These are phyloP conservation scores for Drosophila parthenogenetica DNA, from an alignment of 2,888 invertebrate genomes.

Conservation along the genomic window DNA sequence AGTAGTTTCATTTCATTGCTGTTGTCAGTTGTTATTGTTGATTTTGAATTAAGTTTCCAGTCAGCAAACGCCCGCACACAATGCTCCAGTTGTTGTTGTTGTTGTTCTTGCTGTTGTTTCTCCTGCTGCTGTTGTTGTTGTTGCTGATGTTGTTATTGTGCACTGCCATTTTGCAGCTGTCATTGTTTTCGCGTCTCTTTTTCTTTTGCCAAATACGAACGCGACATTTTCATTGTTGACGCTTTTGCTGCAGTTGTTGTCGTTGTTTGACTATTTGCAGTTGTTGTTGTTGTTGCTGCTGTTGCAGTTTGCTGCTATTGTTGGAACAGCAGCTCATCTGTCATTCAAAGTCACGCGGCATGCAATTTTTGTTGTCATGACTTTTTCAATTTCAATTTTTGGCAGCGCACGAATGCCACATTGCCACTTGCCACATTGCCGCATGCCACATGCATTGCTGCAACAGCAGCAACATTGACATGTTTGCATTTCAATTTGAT, in stretches of 20 bases:
- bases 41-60: slow-evolving; percentile 76
- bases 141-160: slow-evolving; percentile 45
- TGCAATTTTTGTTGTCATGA: slow-evolving; percentile 74
- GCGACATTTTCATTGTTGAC: slow-evolving; percentile 77
- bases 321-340: slow-evolving; percentile 68
- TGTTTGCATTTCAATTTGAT: slow-evolving; percentile 79
- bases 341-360: slow-evolving; percentile 75
- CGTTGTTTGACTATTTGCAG: slow-evolving; percentile 4
- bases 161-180: slow-evolving; percentile 72
- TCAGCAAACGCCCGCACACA: slow-evolving; percentile 47
- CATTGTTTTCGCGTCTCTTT: slow-evolving; percentile 47
- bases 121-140: slow-evolving; percentile 36
- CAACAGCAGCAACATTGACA: slow-evolving; percentile 39
- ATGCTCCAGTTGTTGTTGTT: slow-evolving; percentile 34
- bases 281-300: slow-evolving; percentile 22
- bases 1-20: slow-evolving; percentile 40
- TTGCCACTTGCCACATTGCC: slow-evolving; percentile 21
- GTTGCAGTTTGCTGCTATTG: slow-evolving; percentile 26
- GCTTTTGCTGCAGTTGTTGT: slow-evolving; percentile 52
- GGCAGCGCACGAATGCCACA: slow-evolving; percentile 42
- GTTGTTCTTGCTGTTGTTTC: slow-evolving; percentile 31
- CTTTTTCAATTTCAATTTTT: slow-evolving; percentile 74
- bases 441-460: slow-evolving; percentile 11
- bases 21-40: slow-evolving; percentile 61
- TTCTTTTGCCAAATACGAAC: slow-evolving; percentile 48